These are phyloP conservation scores for Muscicapa comitata DNA, from an alignment of 2,797 vertebrate species.

Conservation along the genomic window DNA sequence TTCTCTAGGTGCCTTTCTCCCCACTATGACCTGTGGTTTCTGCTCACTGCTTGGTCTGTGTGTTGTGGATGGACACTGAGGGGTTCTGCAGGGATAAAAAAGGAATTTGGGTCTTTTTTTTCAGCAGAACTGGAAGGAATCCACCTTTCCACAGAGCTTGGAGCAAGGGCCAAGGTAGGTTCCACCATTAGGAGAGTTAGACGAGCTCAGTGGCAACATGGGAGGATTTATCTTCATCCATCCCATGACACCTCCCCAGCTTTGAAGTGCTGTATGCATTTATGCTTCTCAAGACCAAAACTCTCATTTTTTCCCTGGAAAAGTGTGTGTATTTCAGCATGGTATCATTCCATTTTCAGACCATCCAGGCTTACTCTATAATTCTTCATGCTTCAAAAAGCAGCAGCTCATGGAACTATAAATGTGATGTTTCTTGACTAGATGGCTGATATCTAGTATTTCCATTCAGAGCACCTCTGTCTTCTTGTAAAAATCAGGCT, in stretches of 20 bases:
- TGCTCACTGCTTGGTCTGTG: not conserved
- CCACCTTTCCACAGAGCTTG: not conserved
- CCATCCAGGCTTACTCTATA: not conserved
- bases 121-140: not conserved
- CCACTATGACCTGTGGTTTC: not conserved
- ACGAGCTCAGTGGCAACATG: not conserved
- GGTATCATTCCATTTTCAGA: not conserved
- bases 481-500: conserved; percentile 30
- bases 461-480: conserved; percentile 37
- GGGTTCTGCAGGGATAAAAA: not conserved
- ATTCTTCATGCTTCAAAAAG: not conserved
- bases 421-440: not conserved
- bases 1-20: not conserved
- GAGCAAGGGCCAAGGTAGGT: not conserved
- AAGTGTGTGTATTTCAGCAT: not conserved
- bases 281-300: not conserved
- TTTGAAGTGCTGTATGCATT: not conserved
- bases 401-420: not conserved
- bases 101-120: not conserved
- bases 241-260: not conserved
- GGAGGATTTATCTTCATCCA: not conserved
- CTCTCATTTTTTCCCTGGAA: not conserved
- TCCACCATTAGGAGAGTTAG: not conserved
- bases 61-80: not conserved
- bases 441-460: conserved; percentile 23